These are phyloP conservation scores for Drosophila peninsularis DNA, from an alignment of 2,888 invertebrate genomes.

Conservation along the genomic window DNA sequence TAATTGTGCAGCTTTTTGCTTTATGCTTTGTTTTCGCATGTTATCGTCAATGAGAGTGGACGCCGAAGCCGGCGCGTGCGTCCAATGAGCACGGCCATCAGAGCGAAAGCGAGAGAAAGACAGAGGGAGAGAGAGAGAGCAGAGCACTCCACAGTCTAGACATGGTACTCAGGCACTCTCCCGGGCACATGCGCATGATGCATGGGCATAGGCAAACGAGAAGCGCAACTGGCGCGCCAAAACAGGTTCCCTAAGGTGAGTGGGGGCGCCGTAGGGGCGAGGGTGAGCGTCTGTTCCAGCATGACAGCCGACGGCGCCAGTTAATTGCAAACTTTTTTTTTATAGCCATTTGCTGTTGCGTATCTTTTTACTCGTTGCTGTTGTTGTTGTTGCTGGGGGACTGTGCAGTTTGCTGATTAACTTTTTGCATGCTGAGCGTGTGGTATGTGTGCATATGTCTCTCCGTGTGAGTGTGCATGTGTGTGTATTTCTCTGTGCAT, in stretches of 20 bases:
- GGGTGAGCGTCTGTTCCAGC: conserved; percentile 63
- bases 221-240: conserved; percentile 68
- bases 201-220: conserved; percentile 35
- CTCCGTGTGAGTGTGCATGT: conserved; percentile 13
- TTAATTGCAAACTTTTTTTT: conserved; percentile 73
- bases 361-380: conserved; percentile 40
- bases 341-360: conserved; percentile 53
- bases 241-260: conserved; percentile 70
- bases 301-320: conserved; percentile 77
- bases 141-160: conserved; percentile 34
- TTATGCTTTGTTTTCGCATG: conserved; percentile 57
- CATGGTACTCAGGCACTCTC: conserved; percentile 18
- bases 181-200: conserved; percentile 61
- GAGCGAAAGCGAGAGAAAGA: conserved; percentile 10
- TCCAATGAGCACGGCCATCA: conserved; percentile 14
- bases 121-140: conserved; percentile 20
- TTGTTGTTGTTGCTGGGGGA: conserved; percentile 34
- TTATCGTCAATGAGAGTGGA: conserved; percentile 39
- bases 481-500: conserved; percentile 48
- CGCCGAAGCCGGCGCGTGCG: conserved; percentile 42
- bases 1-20: conserved; percentile 49
- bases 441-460: conserved; percentile 24
- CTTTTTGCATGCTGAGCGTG: conserved; percentile 75
- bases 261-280: conserved; percentile 21
- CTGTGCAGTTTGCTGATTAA: conserved; percentile 68